These are phyloP conservation scores for Scaptomyza cyrtandrae DNA, from an alignment of 2,888 invertebrate species.

Conservation along the genomic window DNA sequence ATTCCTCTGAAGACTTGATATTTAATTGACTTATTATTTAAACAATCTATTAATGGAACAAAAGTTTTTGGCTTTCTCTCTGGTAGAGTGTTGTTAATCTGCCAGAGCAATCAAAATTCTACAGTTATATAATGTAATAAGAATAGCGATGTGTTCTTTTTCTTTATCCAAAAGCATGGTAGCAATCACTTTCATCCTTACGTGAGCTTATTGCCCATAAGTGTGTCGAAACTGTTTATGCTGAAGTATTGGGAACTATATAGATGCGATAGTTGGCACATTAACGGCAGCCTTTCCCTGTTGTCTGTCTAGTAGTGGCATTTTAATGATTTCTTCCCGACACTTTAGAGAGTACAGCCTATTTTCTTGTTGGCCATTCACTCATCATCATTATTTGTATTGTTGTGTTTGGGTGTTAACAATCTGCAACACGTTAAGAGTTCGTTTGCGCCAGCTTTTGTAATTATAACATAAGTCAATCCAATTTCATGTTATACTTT, in stretches of 20 bases:
- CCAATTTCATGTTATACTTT: constrained; percentile 76
- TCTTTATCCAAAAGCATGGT: constrained; percentile 8
- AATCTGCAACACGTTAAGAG: constrained; percentile 3
- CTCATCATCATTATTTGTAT: constrained; percentile 40
- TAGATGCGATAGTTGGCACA: neutral
- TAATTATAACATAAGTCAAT: constrained; percentile 80
- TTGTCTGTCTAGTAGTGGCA: constrained; percentile 9
- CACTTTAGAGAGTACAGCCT: constrained; percentile 33
- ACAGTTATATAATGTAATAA: constrained; percentile 44
- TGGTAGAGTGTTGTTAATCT: constrained; percentile 24
- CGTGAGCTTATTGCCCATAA: too few relatives aligned
- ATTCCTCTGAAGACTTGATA: constrained; percentile 62
- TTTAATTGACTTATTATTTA: constrained; percentile 32
- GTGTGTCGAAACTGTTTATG: neutral
- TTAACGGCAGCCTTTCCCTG: constrained; percentile 14
- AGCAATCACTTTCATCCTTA: constrained; percentile 8
- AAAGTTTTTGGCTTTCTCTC: constrained; percentile 41
- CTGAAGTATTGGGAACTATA: neutral
- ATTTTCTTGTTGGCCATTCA: constrained; percentile 9
- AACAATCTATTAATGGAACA: constrained; percentile 42
- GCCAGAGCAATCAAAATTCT: constrained; percentile 54
- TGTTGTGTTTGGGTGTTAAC: constrained; percentile 16
- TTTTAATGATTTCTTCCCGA: constrained; percentile 45
- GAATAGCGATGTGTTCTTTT: constrained; percentile 37
- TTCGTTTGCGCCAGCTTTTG: constrained; percentile 43